Percentiles rank a stretch among this genome's conserved stretches.
phyloP scores from a whole-genome alignment of 2,888 invertebrate species.

The Morpho deidamia region DNA sequence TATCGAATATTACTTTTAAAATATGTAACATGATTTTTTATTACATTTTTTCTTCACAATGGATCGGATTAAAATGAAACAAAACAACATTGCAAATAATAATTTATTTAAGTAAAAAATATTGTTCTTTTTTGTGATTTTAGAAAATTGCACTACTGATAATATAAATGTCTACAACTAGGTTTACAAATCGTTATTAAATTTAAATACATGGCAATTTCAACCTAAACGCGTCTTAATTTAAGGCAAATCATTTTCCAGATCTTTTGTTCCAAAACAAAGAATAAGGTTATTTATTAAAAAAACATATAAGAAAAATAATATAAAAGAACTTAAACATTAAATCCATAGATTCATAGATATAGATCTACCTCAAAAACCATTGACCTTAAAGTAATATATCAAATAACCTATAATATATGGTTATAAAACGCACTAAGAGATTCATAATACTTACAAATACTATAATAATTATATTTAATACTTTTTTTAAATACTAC shows the following conservation, averaged over 20 bases:
- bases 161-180: conserved; percentile 33
- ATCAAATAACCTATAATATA: background rate
- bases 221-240: background rate
- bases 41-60: too few species aligned
- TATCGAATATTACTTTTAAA: too few species aligned
- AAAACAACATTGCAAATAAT: conserved; percentile 19
- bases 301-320: too few species aligned
- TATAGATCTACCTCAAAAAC: too few species aligned
- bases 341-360: too few species aligned
- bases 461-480: background rate
- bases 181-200: conserved; percentile 17
- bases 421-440: background rate
- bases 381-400: background rate
- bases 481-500: background rate
- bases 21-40: too few species aligned
- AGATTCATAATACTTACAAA: background rate
- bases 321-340: too few species aligned
- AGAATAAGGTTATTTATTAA: too few species aligned
- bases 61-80: conserved; percentile 2
- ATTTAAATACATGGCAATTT: conserved; percentile 14
- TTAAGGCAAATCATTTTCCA: too few species aligned
- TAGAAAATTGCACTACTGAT: conserved; percentile 40
- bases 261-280: too few species aligned
- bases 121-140: conserved; percentile 32
- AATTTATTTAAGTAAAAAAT: conserved; percentile 57